Evolutionary conservation across 2,797 vertebrate genomes (phyloP).

Genomic region (Tokudaia muenninki): DNA sequence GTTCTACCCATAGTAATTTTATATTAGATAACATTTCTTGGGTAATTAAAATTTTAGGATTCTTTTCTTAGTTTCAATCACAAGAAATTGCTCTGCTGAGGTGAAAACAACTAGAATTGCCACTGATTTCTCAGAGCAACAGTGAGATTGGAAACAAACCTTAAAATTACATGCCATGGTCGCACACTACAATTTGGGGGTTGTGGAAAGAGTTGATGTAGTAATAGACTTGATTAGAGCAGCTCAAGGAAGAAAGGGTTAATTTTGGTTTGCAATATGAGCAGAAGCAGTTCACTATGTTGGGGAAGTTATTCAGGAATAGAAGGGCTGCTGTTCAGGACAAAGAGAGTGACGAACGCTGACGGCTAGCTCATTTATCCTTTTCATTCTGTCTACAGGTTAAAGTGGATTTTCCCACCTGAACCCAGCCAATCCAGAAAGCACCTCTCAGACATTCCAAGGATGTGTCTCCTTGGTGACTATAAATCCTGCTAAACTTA

Average conservation of each 20-base stretch:
- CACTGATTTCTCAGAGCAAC: slow-evolving; percentile 31
- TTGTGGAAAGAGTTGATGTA: neutral
- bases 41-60: slow-evolving; percentile 49
- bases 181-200: neutral
- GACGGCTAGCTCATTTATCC: too few species aligned
- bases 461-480: neutral
- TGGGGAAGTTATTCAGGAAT: neutral
- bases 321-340: neutral
- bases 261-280: too few species aligned
- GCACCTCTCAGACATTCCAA: neutral
- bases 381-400: neutral
- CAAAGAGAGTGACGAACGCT: neutral
- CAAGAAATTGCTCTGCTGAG: slow-evolving; percentile 34
- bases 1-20: neutral
- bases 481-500: neutral
- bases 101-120: slow-evolving; percentile 38
- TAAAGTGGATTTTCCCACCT: neutral
- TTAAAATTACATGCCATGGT: neutral
- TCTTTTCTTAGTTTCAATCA: slow-evolving; percentile 60
- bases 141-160: slow-evolving; percentile 22
- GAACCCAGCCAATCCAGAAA: neutral
- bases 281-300: neutral
- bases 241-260: neutral
- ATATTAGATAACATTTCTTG: slow-evolving; percentile 38
- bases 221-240: neutral